Percentiles rank a stretch among this genome's conserved stretches.
Evolutionary conservation across 2,888 invertebrate species (phyloP).

Genomic region (Chloromyia formosa): DNA sequence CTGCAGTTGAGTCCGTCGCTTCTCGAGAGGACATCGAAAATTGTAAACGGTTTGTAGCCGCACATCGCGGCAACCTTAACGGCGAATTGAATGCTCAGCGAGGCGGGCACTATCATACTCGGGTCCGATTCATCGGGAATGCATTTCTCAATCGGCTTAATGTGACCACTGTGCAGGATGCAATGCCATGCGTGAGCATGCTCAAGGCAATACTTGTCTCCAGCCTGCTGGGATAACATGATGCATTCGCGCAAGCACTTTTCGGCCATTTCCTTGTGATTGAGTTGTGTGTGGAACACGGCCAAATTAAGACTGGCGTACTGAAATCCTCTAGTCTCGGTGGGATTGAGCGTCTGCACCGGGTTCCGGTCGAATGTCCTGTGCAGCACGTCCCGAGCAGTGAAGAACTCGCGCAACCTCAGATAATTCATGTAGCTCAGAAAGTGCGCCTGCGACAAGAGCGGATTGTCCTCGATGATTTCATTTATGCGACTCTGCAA

Average conservation of each 20-base stretch:
- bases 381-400: conserved; percentile 72
- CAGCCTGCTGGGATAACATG: conserved; percentile 86
- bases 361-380: conserved; percentile 81
- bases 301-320: conserved; percentile 93
- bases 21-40: conserved; percentile 78
- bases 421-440: conserved; percentile 90
- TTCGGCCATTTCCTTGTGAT: conserved; percentile 76
- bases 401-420: conserved; percentile 84
- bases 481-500: conserved; percentile 70
- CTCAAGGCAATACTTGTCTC: conserved; percentile 85
- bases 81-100: conserved; percentile 77
- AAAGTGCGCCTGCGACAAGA: conserved; percentile 71
- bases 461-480: conserved; percentile 62
- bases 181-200: conserved; percentile 86
- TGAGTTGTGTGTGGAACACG: conserved; percentile 84
- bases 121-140: conserved; percentile 75
- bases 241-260: conserved; percentile 87
- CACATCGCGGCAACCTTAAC: conserved; percentile 76
- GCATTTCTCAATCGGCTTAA: conserved; percentile 73
- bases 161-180: conserved; percentile 67
- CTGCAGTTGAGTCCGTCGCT: conserved; percentile 88
- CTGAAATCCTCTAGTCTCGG: conserved; percentile 71
- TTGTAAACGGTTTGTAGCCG: conserved; percentile 60
- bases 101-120: conserved; percentile 75
- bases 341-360: conserved; percentile 65